Evolutionary conservation across 2,113 vertebrate genomes (phyloP).

Genomic region (Columba janthina): DNA sequence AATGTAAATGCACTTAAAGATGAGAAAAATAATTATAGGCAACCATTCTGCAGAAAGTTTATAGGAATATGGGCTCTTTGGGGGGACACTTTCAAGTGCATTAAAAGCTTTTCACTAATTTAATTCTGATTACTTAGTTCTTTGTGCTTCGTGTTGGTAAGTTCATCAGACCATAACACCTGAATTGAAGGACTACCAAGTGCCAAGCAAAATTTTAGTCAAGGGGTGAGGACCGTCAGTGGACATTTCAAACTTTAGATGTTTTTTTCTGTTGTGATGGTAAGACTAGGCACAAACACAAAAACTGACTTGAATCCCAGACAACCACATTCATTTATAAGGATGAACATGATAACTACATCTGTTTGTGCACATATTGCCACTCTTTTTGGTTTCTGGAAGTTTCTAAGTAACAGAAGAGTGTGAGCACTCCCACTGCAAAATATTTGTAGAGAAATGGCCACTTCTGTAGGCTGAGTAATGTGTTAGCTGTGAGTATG

Average conservation of each 20-base stretch:
- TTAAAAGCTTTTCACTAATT: not conserved
- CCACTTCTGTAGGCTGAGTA: not conserved
- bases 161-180: not conserved
- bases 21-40: constrained; percentile 32
- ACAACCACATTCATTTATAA: not conserved
- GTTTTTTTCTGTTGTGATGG: not conserved
- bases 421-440: not conserved
- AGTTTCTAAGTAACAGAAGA: not conserved
- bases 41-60: constrained; percentile 11
- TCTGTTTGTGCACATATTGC: too few species aligned
- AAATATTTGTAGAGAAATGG: not conserved
- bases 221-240: not conserved
- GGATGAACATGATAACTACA: too few species aligned
- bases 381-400: not conserved
- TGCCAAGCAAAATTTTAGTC: not conserved
- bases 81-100: not conserved
- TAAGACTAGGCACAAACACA: not conserved
- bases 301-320: not conserved
- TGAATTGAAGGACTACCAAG: not conserved
- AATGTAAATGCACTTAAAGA: constrained; percentile 26
- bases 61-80: not conserved
- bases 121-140: not conserved
- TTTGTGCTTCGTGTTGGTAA: not conserved
- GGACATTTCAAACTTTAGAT: not conserved
- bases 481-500: not conserved